phyloP scores from a whole-genome alignment of 2,113 vertebrate species.

The Sardina pilchardus region DNA sequence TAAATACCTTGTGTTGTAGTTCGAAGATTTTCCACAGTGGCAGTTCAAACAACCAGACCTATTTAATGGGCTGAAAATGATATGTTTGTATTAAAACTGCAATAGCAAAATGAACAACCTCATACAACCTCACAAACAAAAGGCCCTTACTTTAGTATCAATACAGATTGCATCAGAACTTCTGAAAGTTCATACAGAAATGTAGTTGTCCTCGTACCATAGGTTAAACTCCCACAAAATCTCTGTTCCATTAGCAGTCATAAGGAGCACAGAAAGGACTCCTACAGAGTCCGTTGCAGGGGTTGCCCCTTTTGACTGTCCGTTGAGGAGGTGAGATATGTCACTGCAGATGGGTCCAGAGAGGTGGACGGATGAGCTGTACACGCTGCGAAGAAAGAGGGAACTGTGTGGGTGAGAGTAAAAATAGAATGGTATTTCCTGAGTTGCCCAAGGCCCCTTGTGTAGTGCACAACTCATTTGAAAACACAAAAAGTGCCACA shows the following conservation, averaged over 20 bases:
- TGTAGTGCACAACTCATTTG: not conserved
- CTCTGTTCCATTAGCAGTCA: not conserved
- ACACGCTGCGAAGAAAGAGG: not conserved
- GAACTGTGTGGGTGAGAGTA: not conserved
- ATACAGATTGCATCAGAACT: not conserved
- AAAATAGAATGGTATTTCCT: conserved; percentile 17
- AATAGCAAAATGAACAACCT: no score
- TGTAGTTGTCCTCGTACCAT: not conserved
- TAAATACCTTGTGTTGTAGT: no score
- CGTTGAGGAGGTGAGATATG: not conserved
- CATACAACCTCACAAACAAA: no score
- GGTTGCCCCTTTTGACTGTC: not conserved
- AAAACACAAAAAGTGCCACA: not conserved
- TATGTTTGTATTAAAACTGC: not conserved
- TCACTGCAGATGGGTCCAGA: not conserved
- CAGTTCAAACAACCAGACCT: no score
- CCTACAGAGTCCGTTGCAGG: not conserved
- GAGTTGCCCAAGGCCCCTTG: conserved; percentile 8
- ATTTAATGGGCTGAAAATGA: not conserved
- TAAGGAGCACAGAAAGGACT: not conserved
- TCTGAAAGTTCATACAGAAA: not conserved
- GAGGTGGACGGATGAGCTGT: not conserved
- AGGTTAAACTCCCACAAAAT: not conserved
- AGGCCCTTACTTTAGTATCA: not conserved
- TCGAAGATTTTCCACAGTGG: no score